Conservation (phyloP, 1,140 invertebrate genomes). For the Armadillidium nasatum region DNA sequence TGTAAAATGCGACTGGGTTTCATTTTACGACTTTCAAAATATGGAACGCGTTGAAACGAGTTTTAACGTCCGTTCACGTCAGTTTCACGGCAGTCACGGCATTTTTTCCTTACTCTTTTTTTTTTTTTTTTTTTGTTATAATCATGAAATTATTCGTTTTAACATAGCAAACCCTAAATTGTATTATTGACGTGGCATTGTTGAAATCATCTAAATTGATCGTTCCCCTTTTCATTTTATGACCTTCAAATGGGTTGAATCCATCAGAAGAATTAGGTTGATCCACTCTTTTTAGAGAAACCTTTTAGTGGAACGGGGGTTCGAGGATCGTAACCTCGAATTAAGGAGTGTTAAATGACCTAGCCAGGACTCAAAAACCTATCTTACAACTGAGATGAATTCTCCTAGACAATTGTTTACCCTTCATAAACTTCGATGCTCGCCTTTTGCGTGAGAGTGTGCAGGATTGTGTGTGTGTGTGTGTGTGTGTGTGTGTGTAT, state of each 20-base stretch:
- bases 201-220: neutral
- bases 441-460: neutral
- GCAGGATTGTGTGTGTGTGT: too few species aligned
- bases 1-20: too few species aligned
- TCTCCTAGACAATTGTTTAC: neutral
- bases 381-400: neutral
- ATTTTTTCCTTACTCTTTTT: too few species aligned
- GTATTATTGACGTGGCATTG: neutral
- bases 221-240: neutral
- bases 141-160: neutral
- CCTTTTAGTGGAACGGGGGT: neutral
- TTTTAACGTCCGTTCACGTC: too few species aligned
- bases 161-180: neutral
- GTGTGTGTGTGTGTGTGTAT: too few species aligned
- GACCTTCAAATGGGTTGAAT: neutral
- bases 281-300: neutral
- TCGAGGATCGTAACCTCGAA: neutral
- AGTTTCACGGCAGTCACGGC: too few species aligned
- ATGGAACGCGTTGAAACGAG: too few species aligned
- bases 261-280: constrained; percentile 12
- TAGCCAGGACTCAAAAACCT: neutral
- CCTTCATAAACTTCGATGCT: neutral
- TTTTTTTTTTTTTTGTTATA: too few species aligned
- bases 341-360: constrained; percentile 7
- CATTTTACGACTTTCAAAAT: too few species aligned